Percentiles rank a stretch among this genome's conserved stretches.
Evolutionary conservation across 2,888 invertebrate species (phyloP).

Genomic region (Endotricha flammealis): DNA sequence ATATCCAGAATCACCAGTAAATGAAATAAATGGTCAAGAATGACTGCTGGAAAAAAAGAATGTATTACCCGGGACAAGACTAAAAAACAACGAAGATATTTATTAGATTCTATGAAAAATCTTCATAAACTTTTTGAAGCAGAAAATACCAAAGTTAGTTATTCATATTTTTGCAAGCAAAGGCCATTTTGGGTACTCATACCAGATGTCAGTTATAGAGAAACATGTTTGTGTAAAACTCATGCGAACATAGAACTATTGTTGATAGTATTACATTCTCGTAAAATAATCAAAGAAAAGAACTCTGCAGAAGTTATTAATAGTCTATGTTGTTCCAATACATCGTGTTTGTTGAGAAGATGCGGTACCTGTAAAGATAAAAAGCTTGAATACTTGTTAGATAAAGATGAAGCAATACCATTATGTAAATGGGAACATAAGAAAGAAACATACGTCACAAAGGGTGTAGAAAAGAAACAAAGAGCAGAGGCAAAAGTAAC

Average conservation of each 20-base stretch:
- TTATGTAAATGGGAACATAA: constrained; percentile 9
- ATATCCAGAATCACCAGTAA: too few relatives aligned
- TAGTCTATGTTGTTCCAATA: constrained; percentile 8
- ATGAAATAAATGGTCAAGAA: constrained; percentile 24
- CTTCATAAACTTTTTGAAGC: constrained; percentile 10
- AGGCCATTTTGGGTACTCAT: constrained; percentile 14
- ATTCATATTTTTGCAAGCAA: too few relatives aligned
- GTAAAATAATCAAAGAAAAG: constrained; percentile 12
- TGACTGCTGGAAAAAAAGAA: constrained; percentile 16
- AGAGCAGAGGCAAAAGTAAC: constrained; percentile 6
- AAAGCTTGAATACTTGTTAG: constrained; percentile 9
- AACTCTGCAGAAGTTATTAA: constrained; percentile 7
- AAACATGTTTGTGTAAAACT: constrained; percentile 14
- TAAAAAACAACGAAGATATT: constrained; percentile 17
- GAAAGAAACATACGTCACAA: constrained; percentile 5
- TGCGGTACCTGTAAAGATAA: constrained; percentile 12
- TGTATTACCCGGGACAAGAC: constrained; percentile 12
- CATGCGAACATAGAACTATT: constrained; percentile 15
- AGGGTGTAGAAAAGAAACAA: constrained; percentile 7
- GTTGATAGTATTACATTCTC: constrained; percentile 3
- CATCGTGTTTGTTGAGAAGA: constrained; percentile 10
- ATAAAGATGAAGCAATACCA: constrained; percentile 10
- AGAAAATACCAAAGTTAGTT: constrained; percentile 7
- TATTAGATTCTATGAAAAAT: constrained; percentile 11
- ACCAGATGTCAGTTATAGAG: constrained; percentile 10